phyloP scores from a whole-genome alignment of 2,888 invertebrate species.

The Caenorhabditis sp. region DNA sequence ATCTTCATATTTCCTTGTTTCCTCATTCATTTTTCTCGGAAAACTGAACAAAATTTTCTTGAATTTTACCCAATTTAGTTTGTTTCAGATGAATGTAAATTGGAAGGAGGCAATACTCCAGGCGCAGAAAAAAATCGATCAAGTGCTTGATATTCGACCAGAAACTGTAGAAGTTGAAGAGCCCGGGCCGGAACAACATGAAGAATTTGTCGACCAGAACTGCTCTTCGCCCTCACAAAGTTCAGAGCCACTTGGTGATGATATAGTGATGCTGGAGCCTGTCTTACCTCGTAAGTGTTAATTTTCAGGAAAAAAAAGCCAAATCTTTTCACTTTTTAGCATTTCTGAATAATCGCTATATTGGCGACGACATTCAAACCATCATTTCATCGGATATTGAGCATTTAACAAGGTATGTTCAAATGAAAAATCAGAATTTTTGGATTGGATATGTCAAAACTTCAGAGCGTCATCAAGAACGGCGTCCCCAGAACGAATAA shows the following conservation, averaged over 20 bases:
- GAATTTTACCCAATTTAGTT: background rate
- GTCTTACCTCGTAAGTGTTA: slow-evolving; percentile 41
- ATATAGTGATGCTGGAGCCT: slow-evolving; percentile 39
- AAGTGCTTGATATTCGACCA: slow-evolving; percentile 66
- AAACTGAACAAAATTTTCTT: background rate
- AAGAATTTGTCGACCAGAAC: background rate
- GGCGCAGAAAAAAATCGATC: slow-evolving; percentile 73
- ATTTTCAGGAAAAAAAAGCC: background rate
- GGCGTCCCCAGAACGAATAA: background rate
- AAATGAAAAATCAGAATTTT: background rate
- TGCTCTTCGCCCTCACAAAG: slow-evolving; percentile 35
- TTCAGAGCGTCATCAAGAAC: slow-evolving; percentile 18
- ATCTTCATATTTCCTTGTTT: background rate
- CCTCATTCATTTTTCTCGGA: background rate
- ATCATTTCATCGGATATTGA: slow-evolving; percentile 57
- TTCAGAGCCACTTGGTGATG: slow-evolving; percentile 9
- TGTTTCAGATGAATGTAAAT: slow-evolving; percentile 32
- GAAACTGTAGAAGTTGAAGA: slow-evolving; percentile 42
- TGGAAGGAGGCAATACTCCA: slow-evolving; percentile 67
- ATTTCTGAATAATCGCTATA: slow-evolving; percentile 24
- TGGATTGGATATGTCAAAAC: background rate
- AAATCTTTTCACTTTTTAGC: slow-evolving; percentile 26
- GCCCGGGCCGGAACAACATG: background rate
- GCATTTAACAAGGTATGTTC: slow-evolving; percentile 19
- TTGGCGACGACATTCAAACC: slow-evolving; percentile 58